Conservation (phyloP, 2,797 vertebrate species). For the Cossypha caffra region DNA sequence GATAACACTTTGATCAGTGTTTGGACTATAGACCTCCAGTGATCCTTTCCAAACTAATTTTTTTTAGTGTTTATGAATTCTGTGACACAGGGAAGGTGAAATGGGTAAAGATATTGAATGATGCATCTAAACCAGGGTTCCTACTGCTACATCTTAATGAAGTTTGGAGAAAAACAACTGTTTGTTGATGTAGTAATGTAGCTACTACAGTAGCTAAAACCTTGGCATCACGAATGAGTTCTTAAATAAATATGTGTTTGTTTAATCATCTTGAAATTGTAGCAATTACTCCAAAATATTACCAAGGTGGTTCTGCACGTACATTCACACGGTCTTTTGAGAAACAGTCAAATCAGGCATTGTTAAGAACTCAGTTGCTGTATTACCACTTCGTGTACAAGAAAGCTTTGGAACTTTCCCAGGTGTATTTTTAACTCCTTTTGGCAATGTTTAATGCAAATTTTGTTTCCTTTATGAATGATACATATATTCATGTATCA, state of each 20-base stretch:
- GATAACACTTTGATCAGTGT: neutral
- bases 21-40: neutral
- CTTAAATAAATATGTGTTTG: neutral
- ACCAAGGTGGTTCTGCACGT: neutral
- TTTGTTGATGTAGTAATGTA: neutral
- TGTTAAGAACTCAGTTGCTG: neutral
- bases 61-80: neutral
- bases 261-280: neutral
- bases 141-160: neutral
- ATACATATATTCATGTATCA: neutral
- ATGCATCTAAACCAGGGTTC: neutral
- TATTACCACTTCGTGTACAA: neutral
- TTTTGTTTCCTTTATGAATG: neutral
- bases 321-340: rapidly evolving
- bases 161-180: neutral
- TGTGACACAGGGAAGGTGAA: neutral
- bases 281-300: neutral
- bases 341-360: neutral
- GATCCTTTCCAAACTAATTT: neutral
- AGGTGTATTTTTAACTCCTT: neutral
- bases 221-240: neutral
- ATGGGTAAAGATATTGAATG: neutral
- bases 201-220: neutral
- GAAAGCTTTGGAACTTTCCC: neutral
- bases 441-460: neutral